These are phyloP conservation scores for Ecliptopera silaceata DNA, from an alignment of 2,888 invertebrate genomes.

Conservation along the genomic window DNA sequence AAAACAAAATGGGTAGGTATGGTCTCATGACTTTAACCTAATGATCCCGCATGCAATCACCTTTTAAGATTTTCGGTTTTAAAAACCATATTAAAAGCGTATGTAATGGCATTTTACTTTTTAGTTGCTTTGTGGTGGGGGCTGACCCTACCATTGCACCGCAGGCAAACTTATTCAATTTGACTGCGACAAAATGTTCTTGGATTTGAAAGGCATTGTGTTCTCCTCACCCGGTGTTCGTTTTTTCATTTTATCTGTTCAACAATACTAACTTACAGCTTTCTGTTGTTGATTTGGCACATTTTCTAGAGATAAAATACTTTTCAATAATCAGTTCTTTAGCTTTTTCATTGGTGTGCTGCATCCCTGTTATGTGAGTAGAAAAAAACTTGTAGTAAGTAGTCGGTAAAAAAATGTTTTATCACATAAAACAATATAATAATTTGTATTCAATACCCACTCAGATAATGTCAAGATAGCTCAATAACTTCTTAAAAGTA, in stretches of 20 bases:
- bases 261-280: slow-evolving; percentile 60
- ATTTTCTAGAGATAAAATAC: neutral
- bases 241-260: slow-evolving; percentile 67
- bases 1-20: slow-evolving; percentile 14
- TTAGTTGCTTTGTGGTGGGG: neutral
- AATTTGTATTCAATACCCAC: too few species aligned
- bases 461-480: too few species aligned
- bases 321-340: neutral
- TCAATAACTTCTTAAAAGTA: too few species aligned
- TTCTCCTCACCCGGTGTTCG: slow-evolving; percentile 56
- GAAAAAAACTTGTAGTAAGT: too few species aligned
- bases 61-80: neutral
- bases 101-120: neutral
- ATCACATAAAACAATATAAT: too few species aligned
- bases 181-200: slow-evolving; percentile 71
- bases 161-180: slow-evolving; percentile 77
- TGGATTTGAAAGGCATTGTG: slow-evolving; percentile 69
- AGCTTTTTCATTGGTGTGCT: too few species aligned
- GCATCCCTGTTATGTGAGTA: too few species aligned
- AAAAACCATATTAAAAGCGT: neutral
- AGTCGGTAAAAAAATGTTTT: too few species aligned
- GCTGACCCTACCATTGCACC: slow-evolving; percentile 55
- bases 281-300: neutral
- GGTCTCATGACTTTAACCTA: too few species aligned
- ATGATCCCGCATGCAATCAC: neutral